Evolutionary conservation across 2,797 vertebrate species (phyloP), one percentile per base, ranked within the genome.

Genomic region (Halcyon badia): DNA sequence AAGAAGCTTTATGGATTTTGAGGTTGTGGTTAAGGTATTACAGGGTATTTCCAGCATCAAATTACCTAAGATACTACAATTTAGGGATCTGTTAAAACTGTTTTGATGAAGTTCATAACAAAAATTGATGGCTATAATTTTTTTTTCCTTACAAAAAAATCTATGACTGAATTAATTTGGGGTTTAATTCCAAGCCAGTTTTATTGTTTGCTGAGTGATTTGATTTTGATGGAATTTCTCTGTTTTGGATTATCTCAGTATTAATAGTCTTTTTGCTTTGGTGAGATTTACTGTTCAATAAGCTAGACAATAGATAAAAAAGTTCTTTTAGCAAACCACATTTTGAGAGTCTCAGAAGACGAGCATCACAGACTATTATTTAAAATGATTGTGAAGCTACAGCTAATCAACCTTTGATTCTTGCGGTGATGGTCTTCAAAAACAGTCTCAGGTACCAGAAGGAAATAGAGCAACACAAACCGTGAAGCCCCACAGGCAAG

Each of bases 311-410:
- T 6, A 80, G 10, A 26, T 65, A 41, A 87, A 61, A 70, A 41
- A 33, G 4, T 42, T 54, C 2, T 33, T 83, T 35, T 33, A 62
- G 31, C 10, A 62, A 82, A 31, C 10, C 14, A 49, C 18, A 39
- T 41, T 92, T 58, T 1, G 14, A 56, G 28, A 90, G 30, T 14
- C 54, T 88, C 33, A 5, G 68, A 77, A 80, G 60, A 11, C 9
- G 2, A 26, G 11, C 37, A 8, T 52, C 0, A 0, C 0, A 0
- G 46, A 7, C 3, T 62, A 41, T 24, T 84, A 2, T 15, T 72
- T 46, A 88, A 72, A 72, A 37, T 16, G 33, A 5, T 37, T 20
- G 31, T 20, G 57, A 65, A 42, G 10, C 13, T 65, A 25, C 22
- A 75, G 2, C 15, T 66, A 14, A 60, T 39, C 12, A 71, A 2